phyloP scores from a whole-genome alignment of 2,113 vertebrate genomes.

The Scartelaos histophorus region DNA sequence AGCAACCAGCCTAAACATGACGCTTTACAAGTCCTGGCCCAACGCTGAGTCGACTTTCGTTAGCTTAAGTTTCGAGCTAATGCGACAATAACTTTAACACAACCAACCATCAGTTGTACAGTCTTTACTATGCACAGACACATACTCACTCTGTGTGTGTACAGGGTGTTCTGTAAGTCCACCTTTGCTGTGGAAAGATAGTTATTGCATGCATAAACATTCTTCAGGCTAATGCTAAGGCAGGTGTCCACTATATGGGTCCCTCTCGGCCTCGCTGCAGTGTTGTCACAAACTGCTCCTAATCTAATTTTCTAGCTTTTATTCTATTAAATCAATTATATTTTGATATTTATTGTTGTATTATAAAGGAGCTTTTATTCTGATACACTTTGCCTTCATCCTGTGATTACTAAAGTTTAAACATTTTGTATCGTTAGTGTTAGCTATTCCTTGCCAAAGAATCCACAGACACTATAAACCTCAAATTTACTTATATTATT shows the following conservation, averaged over 20 bases:
- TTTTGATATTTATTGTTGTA: not conserved
- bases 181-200: not conserved
- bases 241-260: conserved; percentile 24
- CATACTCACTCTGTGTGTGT: too few species aligned
- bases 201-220: conserved; percentile 44
- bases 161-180: not conserved
- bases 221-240: conserved; percentile 55
- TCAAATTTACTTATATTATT: not conserved
- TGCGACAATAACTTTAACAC: conserved; percentile 25
- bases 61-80: conserved; percentile 41
- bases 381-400: not conserved
- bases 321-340: too few species aligned
- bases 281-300: conserved; percentile 21
- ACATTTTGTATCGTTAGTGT: not conserved
- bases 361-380: not conserved
- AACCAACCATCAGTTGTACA: not conserved
- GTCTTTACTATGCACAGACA: not conserved
- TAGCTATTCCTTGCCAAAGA: not conserved
- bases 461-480: not conserved
- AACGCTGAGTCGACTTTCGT: conserved; percentile 16
- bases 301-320: not conserved
- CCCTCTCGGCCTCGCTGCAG: conserved; percentile 9
- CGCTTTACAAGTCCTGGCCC: conserved; percentile 14
- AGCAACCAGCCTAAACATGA: conserved; percentile 34
- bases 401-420: not conserved